Evolutionary conservation across 37 sponge, comb jelly and placozoan genomes (phyloP), one percentile per base, ranked within the genome.

Genomic region (Theonella swinhoei): DNA sequence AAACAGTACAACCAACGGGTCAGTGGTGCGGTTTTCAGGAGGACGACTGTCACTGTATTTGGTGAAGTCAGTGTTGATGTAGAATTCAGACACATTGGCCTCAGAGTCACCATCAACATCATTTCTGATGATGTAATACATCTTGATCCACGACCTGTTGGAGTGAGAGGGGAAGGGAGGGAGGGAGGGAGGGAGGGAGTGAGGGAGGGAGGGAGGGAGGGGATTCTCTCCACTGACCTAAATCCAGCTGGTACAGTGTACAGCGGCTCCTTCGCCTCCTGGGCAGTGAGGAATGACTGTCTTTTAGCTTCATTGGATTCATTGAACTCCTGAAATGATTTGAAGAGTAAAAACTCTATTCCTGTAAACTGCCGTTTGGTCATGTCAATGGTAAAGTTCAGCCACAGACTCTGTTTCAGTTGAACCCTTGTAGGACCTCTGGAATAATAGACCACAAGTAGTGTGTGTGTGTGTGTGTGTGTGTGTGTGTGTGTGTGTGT

Each of bases 111-210:
- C 59, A 0, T 32, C 38, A n/a, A n/a, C n/a, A 7, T 72, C 74
- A 39, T 34, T 54, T 3, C 61, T 62, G 5, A 87, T 22, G 20
- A 59, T 68, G 62, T 81, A 83, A 3, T 20, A 74, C 79, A 87
- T 82, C 39, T 86, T 86, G 0, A 87, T 54, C 90, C 90, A 89
- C 9, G 79, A 58, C 14, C 54, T 47, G n/a, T n/a, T n/a, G n/a
- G n/a, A n/a, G n/a, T n/a, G n/a, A n/a, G n/a, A n/a, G 71, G 71
- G 7, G 36, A 30, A 7, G 71, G 7, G 71, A 9, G 71, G 71
- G 36, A 2, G 71, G 7, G 71, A 35, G 7, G 71, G 71, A 7
- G 36, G 71, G 2, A 9, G 71, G n/a, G n/a, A n/a, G n/a, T n/a
- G n/a, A n/a, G n/a, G n/a, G n/a, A n/a, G n/a, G n/a, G n/a, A n/a